Percentiles rank a stretch among this genome's conserved stretches.
Conservation (phyloP, 1,140 invertebrate species). For the Rhopalosiphum padi region DNA sequence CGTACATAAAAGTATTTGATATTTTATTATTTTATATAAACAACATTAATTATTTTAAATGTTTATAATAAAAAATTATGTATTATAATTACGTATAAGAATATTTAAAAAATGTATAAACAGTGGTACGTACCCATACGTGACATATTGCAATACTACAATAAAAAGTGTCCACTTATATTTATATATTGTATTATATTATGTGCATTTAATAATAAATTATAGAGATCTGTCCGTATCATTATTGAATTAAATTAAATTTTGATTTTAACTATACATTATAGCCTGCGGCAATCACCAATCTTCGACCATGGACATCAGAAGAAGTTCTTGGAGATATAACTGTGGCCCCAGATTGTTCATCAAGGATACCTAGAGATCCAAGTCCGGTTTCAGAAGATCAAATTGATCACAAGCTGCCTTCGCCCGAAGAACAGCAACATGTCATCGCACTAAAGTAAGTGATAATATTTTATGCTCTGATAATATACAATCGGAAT, state of each 20-base stretch:
- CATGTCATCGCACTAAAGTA: conserved; percentile 81
- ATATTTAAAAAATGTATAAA: neutral
- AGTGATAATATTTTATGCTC: conserved; percentile 62
- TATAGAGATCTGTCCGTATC: too few relatives aligned
- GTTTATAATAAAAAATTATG: neutral
- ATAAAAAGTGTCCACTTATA: neutral
- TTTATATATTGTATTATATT: neutral
- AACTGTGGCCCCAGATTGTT: conserved; percentile 78
- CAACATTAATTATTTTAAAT: neutral
- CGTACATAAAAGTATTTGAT: neutral
- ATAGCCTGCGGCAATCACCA: conserved; percentile 80
- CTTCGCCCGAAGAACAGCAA: conserved; percentile 82
- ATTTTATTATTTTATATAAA: conserved; percentile 16
- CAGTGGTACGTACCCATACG: neutral
- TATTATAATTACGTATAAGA: too few relatives aligned
- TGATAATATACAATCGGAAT: neutral
- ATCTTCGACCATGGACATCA: conserved; percentile 83
- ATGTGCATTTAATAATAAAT: neutral
- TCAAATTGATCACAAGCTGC: conserved; percentile 73
- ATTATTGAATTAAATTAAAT: neutral
- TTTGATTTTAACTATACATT: conserved; percentile 61
- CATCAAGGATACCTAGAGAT: conserved; percentile 65
- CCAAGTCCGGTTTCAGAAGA: conserved; percentile 62
- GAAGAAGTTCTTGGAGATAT: conserved; percentile 82
- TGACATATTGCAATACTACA: neutral